Evolutionary conservation across 2,888 invertebrate species (phyloP).

Genomic region (Hemistola chrysoprasaria): DNA sequence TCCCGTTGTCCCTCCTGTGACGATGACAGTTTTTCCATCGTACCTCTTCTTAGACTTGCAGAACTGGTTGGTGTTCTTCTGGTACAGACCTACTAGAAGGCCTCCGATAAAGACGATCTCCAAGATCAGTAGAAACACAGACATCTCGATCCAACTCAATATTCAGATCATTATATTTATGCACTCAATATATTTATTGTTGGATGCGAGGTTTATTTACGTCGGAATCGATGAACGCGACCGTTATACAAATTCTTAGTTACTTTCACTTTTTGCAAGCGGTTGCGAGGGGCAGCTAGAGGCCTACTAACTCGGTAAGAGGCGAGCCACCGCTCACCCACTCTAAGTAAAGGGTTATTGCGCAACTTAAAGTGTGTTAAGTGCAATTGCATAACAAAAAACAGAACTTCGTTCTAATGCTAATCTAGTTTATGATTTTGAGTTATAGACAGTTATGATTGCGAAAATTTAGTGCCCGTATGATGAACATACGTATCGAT

Average conservation of each 20-base stretch:
- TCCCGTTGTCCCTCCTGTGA: constrained; percentile 68
- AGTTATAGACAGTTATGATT: too few species aligned
- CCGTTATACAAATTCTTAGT: constrained; percentile 10
- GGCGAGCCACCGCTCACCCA: too few species aligned
- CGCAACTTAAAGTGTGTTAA: neutral
- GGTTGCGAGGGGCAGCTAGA: constrained; percentile 33
- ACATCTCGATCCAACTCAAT: constrained; percentile 28
- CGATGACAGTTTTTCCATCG: constrained; percentile 60
- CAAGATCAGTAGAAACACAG: constrained; percentile 40
- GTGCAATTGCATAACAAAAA: too few species aligned
- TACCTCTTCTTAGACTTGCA: constrained; percentile 65
- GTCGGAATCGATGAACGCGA: constrained; percentile 34
- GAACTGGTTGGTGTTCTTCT: constrained; percentile 65
- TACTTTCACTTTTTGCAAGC: constrained; percentile 39
- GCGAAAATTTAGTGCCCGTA: too few species aligned
- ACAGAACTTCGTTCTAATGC: too few species aligned
- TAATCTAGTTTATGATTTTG: too few species aligned
- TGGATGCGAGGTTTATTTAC: neutral
- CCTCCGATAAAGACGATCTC: constrained; percentile 45
- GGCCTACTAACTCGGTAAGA: too few species aligned
- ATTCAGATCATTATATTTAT: constrained; percentile 7
- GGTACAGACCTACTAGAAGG: constrained; percentile 58
- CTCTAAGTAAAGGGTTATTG: neutral
- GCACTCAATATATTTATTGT: neutral
- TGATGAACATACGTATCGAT: too few species aligned